Percentiles rank a stretch among this genome's conserved stretches.
Evolutionary conservation across 1,140 invertebrate species (phyloP).

Genomic region (Bombyx mandarina): DNA sequence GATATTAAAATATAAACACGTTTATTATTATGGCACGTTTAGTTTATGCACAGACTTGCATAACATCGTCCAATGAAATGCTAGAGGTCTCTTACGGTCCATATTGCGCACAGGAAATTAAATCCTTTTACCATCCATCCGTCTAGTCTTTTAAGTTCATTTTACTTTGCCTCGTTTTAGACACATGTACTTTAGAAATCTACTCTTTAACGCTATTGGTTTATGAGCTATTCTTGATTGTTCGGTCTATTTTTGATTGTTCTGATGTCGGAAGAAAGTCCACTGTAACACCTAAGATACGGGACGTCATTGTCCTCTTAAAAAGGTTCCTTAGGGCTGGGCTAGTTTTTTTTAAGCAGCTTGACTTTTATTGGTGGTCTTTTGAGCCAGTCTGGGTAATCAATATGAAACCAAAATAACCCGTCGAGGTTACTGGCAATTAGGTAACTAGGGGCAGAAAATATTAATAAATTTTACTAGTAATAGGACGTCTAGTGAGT

Average conservation of each 20-base stretch:
- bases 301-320: constrained; percentile 31
- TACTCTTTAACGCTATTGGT: constrained; percentile 8
- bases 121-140: constrained; percentile 24
- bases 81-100: constrained; percentile 9
- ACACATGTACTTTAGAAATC: constrained; percentile 8
- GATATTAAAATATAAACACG: too few relatives aligned
- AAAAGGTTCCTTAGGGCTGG: constrained; percentile 30
- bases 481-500: too few relatives aligned
- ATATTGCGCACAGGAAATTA: constrained; percentile 35
- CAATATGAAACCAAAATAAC: too few relatives aligned
- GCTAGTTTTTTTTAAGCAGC: too few relatives aligned
- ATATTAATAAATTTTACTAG: too few relatives aligned
- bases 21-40: too few relatives aligned
- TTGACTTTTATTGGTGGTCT: too few relatives aligned
- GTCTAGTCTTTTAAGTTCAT: constrained; percentile 24
- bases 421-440: too few relatives aligned
- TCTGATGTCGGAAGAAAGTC: constrained; percentile 19
- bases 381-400: too few relatives aligned
- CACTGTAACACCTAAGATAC: constrained; percentile 33
- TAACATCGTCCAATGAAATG: constrained; percentile 27
- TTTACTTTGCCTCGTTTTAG: constrained; percentile 20
- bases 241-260: constrained; percentile 16
- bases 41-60: not conserved
- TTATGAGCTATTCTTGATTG: constrained; percentile 10
- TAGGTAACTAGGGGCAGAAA: too few relatives aligned